A percentile compares a stretch with the other conserved stretches of the same genome.
These are phyloP conservation scores for Pituophis catenifer DNA, from an alignment of 2,113 vertebrate genomes.

Conservation along the genomic window DNA sequence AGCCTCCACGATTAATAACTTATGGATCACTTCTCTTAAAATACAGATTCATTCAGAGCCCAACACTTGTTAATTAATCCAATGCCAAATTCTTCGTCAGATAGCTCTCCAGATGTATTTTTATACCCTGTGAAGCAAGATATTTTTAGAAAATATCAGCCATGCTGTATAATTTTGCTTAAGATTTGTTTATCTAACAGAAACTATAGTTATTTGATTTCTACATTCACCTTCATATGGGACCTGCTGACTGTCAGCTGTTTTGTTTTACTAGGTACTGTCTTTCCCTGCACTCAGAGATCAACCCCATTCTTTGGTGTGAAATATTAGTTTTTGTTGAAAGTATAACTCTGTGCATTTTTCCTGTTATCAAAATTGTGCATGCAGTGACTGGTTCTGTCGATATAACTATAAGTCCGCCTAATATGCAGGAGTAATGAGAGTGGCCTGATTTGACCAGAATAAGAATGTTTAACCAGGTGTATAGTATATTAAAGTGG, in stretches of 20 bases:
- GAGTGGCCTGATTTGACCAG: slow-evolving; percentile 53
- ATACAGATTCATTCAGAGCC: slow-evolving; percentile 49
- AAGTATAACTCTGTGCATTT: slow-evolving; percentile 62
- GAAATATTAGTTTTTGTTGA: slow-evolving; percentile 69
- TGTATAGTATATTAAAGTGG: slow-evolving; percentile 69
- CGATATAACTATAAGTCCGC: slow-evolving; percentile 64
- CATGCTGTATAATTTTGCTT: slow-evolving; percentile 62
- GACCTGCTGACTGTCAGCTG: slow-evolving; percentile 68
- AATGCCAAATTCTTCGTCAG: slow-evolving; percentile 50
- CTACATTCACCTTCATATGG: slow-evolving; percentile 69
- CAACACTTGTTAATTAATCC: slow-evolving; percentile 58
- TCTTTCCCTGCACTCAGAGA: slow-evolving; percentile 57
- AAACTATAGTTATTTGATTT: slow-evolving; percentile 72
- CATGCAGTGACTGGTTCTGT: slow-evolving; percentile 70
- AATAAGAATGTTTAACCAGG: slow-evolving; percentile 65
- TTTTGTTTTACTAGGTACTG: slow-evolving; percentile 36
- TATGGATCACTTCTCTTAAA: slow-evolving; percentile 48
- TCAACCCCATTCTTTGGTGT: slow-evolving; percentile 55
- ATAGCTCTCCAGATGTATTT: slow-evolving; percentile 44
- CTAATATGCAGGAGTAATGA: slow-evolving; percentile 68
- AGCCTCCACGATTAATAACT: slow-evolving; percentile 26
- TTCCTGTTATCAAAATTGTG: slow-evolving; percentile 66
- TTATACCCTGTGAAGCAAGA: slow-evolving; percentile 57
- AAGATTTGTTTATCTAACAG: slow-evolving; percentile 72
- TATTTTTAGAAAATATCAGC: slow-evolving; percentile 71